Evolutionary conservation across 2,113 vertebrate genomes (phyloP).

Genomic region (Muntiacus reevesi): DNA sequence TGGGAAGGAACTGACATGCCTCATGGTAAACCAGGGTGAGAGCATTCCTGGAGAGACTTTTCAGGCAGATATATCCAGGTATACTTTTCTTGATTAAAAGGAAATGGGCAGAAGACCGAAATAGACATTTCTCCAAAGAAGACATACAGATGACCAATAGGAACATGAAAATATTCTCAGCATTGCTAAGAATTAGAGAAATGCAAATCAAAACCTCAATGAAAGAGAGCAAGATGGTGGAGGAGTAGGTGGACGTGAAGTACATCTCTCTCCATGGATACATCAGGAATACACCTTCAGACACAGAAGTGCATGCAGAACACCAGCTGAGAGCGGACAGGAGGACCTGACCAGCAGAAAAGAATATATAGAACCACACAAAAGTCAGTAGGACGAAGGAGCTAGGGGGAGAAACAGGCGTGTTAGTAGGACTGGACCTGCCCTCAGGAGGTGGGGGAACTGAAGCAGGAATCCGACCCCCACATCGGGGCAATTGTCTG

Average conservation of each 20-base stretch:
- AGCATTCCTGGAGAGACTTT: background rate
- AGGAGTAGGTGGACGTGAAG: background rate
- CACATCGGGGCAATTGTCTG: background rate
- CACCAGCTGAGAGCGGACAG: background rate
- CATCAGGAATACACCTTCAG: background rate
- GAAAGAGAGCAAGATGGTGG: background rate
- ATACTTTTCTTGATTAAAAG: background rate
- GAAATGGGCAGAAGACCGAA: background rate
- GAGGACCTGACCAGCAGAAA: background rate
- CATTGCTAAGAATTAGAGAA: background rate
- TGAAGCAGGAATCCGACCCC: background rate
- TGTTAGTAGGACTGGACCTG: background rate
- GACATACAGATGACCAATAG: background rate
- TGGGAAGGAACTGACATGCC: background rate
- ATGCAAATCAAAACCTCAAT: background rate
- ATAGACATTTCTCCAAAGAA: background rate
- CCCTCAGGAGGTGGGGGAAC: rapidly evolving
- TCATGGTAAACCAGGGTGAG: background rate
- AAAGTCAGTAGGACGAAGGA: background rate
- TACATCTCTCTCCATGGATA: background rate
- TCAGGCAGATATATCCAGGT: background rate
- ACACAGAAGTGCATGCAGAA: background rate
- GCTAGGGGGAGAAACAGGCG: background rate
- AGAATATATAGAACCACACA: background rate
- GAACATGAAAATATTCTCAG: background rate